Base-by-base conservation (phyloP, 2,888 invertebrate species). In the Cecidostiba fungosa region DNA sequence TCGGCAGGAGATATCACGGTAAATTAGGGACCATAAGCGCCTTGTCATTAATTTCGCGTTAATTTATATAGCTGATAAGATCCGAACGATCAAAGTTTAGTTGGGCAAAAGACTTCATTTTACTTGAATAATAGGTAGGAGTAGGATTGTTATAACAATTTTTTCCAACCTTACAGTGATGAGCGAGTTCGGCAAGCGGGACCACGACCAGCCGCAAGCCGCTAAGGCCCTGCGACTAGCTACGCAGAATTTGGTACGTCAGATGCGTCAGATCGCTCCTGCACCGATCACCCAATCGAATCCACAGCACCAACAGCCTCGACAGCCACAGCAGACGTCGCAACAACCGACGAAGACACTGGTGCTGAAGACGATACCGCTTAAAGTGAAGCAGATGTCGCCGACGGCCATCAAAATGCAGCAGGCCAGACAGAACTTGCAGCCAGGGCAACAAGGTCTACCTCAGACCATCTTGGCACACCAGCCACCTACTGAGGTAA, bases 1-100 rank as follows among this genome's bases (percentile, higher is more conserved):
- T 93, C 86, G 93, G 93, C 87, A 91, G 92, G 86, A 90, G 92
- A 89, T 93, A 93, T 87, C 93, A 93, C 72, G 93, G 93, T 93
- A 91, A 90, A 82, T 87, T 16, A 23, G 12, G 47, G 19, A n/a
- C 32, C 2, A 8, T 73, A 16, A 2, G 16, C 29, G 50, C 10
- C 69, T 29, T 79, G 12, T 12, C 59, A 59, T 4, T 19, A 19
- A 6, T 19, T 23, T 59, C 8, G 19, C 36, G 8, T 39, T 39
- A 39, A 39, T 39, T 39, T 39, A 39, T 39, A 6, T 6, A 39
- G 36, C 36, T 39, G 0, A 39, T 39, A 43, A 43, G 39, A 43
- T 43, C 10, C 39, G 12, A 43, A 43, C n/a, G 59, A 23, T 59
- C 2, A 3, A 16, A 19, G 3, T 8, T 59, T 8, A 59, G 4